A percentile compares a stretch with the other conserved stretches of the same genome.
Evolutionary conservation across 2,888 invertebrate species (phyloP).

Genomic region (Heteromyza rotundicornis): DNA sequence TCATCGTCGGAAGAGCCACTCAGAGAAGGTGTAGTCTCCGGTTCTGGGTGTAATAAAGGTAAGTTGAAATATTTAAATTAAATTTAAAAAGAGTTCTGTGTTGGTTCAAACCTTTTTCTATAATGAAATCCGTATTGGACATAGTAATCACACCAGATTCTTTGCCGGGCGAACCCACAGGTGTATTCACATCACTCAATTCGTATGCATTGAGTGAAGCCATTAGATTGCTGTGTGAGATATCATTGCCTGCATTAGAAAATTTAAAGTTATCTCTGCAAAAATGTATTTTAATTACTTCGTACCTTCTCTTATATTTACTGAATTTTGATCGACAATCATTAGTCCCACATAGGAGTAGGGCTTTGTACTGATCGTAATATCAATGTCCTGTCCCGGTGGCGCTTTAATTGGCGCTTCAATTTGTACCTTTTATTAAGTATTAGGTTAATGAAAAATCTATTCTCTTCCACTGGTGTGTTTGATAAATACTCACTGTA

Average conservation of each 20-base stretch:
- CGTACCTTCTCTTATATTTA: constrained; percentile 72
- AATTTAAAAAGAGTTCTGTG: neutral
- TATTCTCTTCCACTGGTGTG: no score
- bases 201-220: constrained; percentile 53
- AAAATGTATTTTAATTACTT: neutral
- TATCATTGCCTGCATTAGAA: constrained; percentile 47
- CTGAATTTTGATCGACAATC: constrained; percentile 84
- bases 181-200: constrained; percentile 47
- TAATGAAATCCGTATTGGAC: constrained; percentile 57
- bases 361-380: constrained; percentile 81
- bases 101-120: constrained; percentile 44
- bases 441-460: no score
- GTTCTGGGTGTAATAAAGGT: constrained; percentile 37
- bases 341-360: constrained; percentile 89
- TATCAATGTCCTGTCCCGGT: constrained; percentile 80
- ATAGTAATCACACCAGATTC: constrained; percentile 58
- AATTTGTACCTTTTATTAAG: constrained; percentile 65
- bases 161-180: constrained; percentile 53
- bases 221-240: constrained; percentile 50
- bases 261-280: neutral
- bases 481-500: constrained; percentile 69
- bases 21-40: constrained; percentile 43
- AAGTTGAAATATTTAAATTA: no score
- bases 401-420: constrained; percentile 71
- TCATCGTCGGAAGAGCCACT: constrained; percentile 43